These are phyloP conservation scores for Drosophila helvetica DNA, from an alignment of 2,888 invertebrate species.

Conservation along the genomic window DNA sequence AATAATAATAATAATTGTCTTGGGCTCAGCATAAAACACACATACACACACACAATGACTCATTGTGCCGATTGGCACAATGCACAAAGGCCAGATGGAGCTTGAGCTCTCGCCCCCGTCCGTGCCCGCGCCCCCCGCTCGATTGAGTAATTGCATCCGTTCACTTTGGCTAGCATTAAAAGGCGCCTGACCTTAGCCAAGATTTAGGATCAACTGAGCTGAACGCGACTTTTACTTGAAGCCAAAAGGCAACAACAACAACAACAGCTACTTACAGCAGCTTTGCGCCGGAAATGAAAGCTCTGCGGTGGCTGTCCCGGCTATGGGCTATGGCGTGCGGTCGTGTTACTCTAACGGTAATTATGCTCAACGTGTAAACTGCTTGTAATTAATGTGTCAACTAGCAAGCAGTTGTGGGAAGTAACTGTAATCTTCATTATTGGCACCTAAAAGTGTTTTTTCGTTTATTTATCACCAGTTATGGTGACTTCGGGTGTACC, in stretches of 20 bases:
- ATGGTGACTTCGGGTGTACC: too few relatives aligned
- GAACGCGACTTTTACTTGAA: constrained; percentile 33
- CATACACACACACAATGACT: background rate
- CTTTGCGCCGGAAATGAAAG: constrained; percentile 35
- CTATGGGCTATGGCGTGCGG: constrained; percentile 1
- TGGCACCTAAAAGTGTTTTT: too few relatives aligned
- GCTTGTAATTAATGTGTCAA: background rate
- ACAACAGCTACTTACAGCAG: background rate
- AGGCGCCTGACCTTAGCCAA: constrained; percentile 46
- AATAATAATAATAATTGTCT: constrained; percentile 52
- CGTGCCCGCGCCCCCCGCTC: constrained; percentile 23
- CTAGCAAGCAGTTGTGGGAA: background rate
- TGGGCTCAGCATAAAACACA: constrained; percentile 57
- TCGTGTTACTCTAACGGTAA: constrained; percentile 21
- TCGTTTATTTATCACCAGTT: too few relatives aligned
- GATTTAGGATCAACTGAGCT: constrained; percentile 29
- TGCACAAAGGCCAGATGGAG: constrained; percentile 57
- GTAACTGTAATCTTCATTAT: background rate
- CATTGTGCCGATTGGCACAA: constrained; percentile 34
- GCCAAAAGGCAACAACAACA: background rate
- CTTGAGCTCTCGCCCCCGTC: constrained; percentile 32
- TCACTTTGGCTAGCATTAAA: constrained; percentile 61
- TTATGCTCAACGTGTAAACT: background rate
- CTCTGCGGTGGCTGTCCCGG: constrained; percentile 21
- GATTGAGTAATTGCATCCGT: constrained; percentile 64